Evolutionary conservation across 1,140 invertebrate species (phyloP).

Genomic region (Diplogasteroides magnus): DNA sequence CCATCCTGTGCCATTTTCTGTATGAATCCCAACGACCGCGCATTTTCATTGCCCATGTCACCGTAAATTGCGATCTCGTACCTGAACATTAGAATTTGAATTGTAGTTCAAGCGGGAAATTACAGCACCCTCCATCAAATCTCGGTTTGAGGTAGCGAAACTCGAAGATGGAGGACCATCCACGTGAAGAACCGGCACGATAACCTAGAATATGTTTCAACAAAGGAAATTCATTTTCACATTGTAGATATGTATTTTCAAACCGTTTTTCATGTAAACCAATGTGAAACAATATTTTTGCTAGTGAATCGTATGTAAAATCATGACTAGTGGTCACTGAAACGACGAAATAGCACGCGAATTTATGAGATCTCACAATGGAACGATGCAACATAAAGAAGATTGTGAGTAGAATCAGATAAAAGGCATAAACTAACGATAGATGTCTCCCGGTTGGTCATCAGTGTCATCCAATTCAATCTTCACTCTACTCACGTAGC

Average conservation of each 20-base stretch:
- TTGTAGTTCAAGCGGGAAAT: no score
- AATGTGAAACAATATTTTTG: neutral
- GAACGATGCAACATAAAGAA: neutral
- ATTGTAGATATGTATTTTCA: slow-evolving; percentile 1
- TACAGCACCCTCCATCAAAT: slow-evolving; percentile 52
- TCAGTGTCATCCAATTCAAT: neutral
- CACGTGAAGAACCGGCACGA: slow-evolving; percentile 55
- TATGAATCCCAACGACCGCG: slow-evolving; percentile 58
- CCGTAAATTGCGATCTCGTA: slow-evolving; percentile 61
- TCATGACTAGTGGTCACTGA: no score
- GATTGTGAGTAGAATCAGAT: slow-evolving; percentile 3
- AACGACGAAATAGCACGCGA: no score
- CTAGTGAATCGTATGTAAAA: neutral
- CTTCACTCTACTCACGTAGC: slow-evolving; percentile 2
- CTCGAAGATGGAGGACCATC: slow-evolving; percentile 58
- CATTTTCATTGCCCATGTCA: slow-evolving; percentile 63
- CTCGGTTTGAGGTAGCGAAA: slow-evolving; percentile 56
- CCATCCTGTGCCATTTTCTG: slow-evolving; percentile 57
- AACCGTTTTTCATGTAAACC: slow-evolving; percentile 6
- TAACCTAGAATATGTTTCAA: slow-evolving; percentile 46
- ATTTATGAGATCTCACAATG: slow-evolving; percentile 5
- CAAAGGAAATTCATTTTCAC: no score
- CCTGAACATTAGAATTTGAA: slow-evolving; percentile 8
- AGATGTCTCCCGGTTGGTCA: slow-evolving; percentile 5
- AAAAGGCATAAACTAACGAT: slow-evolving; percentile 19